Base-by-base conservation (phyloP, 2,797 vertebrate genomes). In the Tragopan temminckii region DNA sequence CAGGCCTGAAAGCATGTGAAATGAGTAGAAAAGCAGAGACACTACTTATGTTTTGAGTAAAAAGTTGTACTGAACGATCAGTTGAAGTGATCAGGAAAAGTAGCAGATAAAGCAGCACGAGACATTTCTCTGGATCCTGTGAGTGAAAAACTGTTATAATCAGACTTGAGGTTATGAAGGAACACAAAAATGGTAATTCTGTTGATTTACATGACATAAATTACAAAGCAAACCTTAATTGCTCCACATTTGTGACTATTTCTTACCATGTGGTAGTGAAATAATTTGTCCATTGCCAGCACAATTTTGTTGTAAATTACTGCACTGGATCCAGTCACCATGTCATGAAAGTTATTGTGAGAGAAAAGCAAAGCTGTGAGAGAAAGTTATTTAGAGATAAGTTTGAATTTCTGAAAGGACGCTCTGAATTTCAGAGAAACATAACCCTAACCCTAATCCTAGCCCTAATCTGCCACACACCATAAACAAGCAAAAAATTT, bases 351-450 rank as follows among this genome's bases (percentile, higher is more conserved):
- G 72, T 88, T 46, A 25, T 23, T 38, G 45, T 53, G 29, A 53
- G 27, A 31, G 27, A 31, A 53, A 31, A 53, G 18, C 20, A 91
- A 83, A 81, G 38, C n/a, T 66, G n/a, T 46, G 63, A 84, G 23
- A 55, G 33, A 77, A 78, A 23, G 25, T 72, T 76, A 55, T 88
- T 94, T 78, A 88, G 33, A 82, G 36, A 29, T 63, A 74, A 35
- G 13, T 90, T 62, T 84, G 53, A 88, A 69, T 69, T 81, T 85
- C 50, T 79, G 45, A 78, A 80, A 84, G 15, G 23, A 83, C 80
- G 29, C 16, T 24, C 15, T 66, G 63, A 55, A 66, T 90, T 27
- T 88, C 19, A 29, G 55, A 79, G 35, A 84, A 46, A 7, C 5
- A 38, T 43, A 43, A 43, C 42, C 42, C 42, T 42, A 42, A 17